These are phyloP conservation scores for Uloborus diversus DNA, from an alignment of 1,140 invertebrate species.

Conservation along the genomic window DNA sequence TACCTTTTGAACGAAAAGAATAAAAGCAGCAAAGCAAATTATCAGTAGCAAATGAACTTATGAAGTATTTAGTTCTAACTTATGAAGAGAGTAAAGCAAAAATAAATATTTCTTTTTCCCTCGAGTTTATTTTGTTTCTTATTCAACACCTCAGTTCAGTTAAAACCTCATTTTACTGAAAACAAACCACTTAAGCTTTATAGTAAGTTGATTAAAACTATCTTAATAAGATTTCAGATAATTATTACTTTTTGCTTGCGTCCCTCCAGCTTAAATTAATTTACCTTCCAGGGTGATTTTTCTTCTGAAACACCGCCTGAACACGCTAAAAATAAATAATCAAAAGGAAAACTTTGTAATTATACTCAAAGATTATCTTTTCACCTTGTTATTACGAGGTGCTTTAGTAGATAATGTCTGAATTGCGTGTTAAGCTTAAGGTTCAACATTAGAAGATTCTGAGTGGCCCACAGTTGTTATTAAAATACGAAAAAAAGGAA, in stretches of 20 bases:
- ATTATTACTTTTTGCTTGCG: slow-evolving; percentile 52
- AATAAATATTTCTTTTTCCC: neutral
- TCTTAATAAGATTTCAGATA: slow-evolving; percentile 54
- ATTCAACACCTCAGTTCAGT: slow-evolving; percentile 35
- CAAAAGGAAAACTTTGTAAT: slow-evolving; percentile 48
- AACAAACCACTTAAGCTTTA: slow-evolving; percentile 48
- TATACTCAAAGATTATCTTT: slow-evolving; percentile 55
- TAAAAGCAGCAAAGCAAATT: slow-evolving; percentile 21
- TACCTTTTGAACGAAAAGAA: neutral
- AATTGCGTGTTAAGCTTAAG: slow-evolving; percentile 25
- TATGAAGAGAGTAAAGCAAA: neutral
- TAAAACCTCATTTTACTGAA: slow-evolving; percentile 45
- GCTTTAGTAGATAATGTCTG: slow-evolving; percentile 47
- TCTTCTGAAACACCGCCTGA: slow-evolving; percentile 34
- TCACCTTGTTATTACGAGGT: slow-evolving; percentile 49
- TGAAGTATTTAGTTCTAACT: neutral
- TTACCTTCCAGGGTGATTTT: slow-evolving; percentile 40
- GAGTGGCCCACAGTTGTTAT: slow-evolving; percentile 38
- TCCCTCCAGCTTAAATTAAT: slow-evolving; percentile 52
- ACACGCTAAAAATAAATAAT: slow-evolving; percentile 54
- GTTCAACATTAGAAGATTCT: neutral
- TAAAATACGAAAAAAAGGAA: slow-evolving; percentile 35
- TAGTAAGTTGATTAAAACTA: slow-evolving; percentile 50
- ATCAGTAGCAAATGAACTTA: slow-evolving; percentile 2
- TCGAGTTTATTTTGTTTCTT: slow-evolving; percentile 25